Evolutionary conservation across 1,140 invertebrate species (phyloP), one percentile per base, ranked within the genome.

Genomic region (Andrena cerasifolii): DNA sequence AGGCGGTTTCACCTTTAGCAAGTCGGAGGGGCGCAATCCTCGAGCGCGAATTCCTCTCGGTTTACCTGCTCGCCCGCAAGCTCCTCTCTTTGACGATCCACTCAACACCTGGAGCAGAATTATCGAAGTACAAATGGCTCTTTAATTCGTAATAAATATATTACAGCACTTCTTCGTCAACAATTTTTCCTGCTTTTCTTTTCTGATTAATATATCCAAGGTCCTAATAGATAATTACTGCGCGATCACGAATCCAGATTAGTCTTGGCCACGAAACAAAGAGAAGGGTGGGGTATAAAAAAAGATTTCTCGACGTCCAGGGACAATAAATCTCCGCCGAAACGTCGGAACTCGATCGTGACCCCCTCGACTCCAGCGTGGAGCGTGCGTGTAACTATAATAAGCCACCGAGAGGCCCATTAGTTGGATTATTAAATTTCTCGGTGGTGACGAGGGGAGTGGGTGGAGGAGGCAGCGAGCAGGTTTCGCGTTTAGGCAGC

Each of bases 361-460:
- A 75, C 40, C 40, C 49, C 36, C n/a, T 45, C 28, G n/a, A 6
- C 12, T 21, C 26, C 8, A 61, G 14, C 33, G 40, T 10, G 51
- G 28, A 59, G 33, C 56, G 14, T 43, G 56, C 47, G 45, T 62
- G 67, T 81, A 87, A 85, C 78, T 86, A 88, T 89, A 89, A 90
- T 88, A 88, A 88, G 83, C 83, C 82, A 89, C 88, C 83, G 87
- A 86, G 81, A 88, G 85, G 4, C 79, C 89, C 86, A 90, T 90
- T 92, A 92, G 90, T 84, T 89, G 90, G 90, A 92, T 92, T 93
- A 93, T 93, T 93, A 92, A 93, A 93, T 93, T 93, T 93, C 90
- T 92, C 87, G 88, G 85, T 90, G 86, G 87, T 88, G 86, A 73
- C 80, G 76, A 83, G 80, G 83, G 66, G 72, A 73, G 56, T 18